Base-by-base conservation (phyloP, 2,113 vertebrate genomes). In the Cyanistes caeruleus region DNA sequence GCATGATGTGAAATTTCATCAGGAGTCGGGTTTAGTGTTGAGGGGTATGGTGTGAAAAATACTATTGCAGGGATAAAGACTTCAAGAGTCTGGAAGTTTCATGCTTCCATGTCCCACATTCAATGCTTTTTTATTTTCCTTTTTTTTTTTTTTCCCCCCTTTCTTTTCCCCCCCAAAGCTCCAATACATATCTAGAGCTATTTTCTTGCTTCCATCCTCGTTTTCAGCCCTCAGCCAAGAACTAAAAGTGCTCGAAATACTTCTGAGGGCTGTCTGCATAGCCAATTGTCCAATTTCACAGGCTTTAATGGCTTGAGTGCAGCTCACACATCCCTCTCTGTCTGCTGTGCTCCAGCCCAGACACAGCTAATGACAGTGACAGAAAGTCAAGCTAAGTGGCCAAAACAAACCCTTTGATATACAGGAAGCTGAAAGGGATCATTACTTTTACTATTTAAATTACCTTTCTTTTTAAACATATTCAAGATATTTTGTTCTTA, bases 201-300 rank as follows among this genome's bases (percentile, higher is more conserved):
- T 83, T 83, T 90, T 69, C 41, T 92, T 90, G 55, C 59, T 92
- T 93, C 72, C 43, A 70, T 70, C 35, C 24, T 39, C 10, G 8
- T 86, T 95, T 91, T 69, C 67, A 65, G 51, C 30, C 35, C 67
- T 46, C 82, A 93, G 48, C 43, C 87, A 93, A 89, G 78, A 83
- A 83, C 59, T 17, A 25, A 43, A 91, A 90, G 60, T 55, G 78
- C 37, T 87, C 59, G 0, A 85, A 89, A 87, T 79, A 82, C 82
- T 91, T 96, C 89, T 93, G 19, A 96, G 55, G 35, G 78, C 60
- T 87, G 84, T 85, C 87, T 95, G 91, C 87, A 76, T 68, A 93
- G 70, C 87, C 95, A 96, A 15, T 89, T 84, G 93, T 63, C 93
- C 93, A 91, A 84, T 89, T 95, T 82, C 91, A 81, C 91, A 83